Evolutionary conservation across 2,888 invertebrate genomes (phyloP).

Genomic region (Pollenia angustigena): DNA sequence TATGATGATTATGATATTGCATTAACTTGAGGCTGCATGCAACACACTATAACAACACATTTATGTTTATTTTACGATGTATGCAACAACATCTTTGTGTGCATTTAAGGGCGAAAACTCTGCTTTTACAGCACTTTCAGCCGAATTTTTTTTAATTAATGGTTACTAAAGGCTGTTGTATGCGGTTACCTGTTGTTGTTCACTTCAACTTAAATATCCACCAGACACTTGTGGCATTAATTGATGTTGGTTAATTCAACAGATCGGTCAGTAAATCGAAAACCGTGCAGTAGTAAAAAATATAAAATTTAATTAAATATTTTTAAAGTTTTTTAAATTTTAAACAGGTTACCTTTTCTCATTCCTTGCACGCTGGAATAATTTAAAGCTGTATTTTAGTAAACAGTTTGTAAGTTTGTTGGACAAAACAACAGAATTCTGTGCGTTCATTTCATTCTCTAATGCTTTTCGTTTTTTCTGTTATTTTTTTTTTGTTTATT

Average conservation of each 20-base stretch:
- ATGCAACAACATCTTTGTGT: slow-evolving; percentile 37
- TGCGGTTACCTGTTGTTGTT: slow-evolving; percentile 72
- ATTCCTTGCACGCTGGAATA: neutral
- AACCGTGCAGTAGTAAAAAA: slow-evolving; percentile 1
- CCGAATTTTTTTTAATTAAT: slow-evolving; percentile 66
- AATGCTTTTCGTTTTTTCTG: slow-evolving; percentile 20
- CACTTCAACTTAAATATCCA: slow-evolving; percentile 54
- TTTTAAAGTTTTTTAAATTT: slow-evolving; percentile 30
- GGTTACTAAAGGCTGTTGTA: slow-evolving; percentile 62
- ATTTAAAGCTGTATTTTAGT: slow-evolving; percentile 32
- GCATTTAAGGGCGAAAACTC: neutral
- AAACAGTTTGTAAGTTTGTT: slow-evolving; percentile 17
- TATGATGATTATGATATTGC: slow-evolving; percentile 11
- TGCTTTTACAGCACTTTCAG: slow-evolving; percentile 34
- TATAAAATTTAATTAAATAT: slow-evolving; percentile 33
- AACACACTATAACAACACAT: slow-evolving; percentile 33
- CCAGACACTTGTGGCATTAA: slow-evolving; percentile 71
- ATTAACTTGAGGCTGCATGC: slow-evolving; percentile 27
- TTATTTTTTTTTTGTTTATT: slow-evolving; percentile 48
- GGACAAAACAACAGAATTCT: neutral
- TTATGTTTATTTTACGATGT: slow-evolving; percentile 50
- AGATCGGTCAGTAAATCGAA: slow-evolving; percentile 49
- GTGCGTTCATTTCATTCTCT: neutral
- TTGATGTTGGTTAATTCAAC: slow-evolving; percentile 69
- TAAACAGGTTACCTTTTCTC: neutral